Evolutionary conservation across 1,140 invertebrate genomes (phyloP).

Genomic region (Luehdorfia chinensis): DNA sequence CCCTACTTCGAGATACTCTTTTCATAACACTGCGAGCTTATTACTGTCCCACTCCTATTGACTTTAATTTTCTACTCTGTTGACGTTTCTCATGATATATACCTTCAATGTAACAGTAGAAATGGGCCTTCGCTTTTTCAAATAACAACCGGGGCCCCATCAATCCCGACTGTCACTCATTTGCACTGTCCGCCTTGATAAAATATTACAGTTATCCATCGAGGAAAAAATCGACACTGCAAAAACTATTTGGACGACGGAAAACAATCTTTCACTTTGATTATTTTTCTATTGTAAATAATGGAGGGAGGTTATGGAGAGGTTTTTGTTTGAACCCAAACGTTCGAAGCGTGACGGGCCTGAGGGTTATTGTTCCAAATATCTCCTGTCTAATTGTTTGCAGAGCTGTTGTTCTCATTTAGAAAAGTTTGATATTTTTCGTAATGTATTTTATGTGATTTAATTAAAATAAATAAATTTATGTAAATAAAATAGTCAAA

Average conservation of each 20-base stretch:
- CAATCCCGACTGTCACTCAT: slow-evolving; percentile 68
- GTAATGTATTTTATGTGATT: too few relatives aligned
- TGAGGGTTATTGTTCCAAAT: slow-evolving; percentile 23
- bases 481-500: too few relatives aligned
- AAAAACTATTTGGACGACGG: slow-evolving; percentile 61
- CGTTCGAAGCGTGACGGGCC: slow-evolving; percentile 30
- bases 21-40: slow-evolving; percentile 46
- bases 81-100: slow-evolving; percentile 72
- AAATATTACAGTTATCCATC: slow-evolving; percentile 74
- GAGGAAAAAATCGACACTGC: slow-evolving; percentile 50
- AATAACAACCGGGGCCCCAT: slow-evolving; percentile 66
- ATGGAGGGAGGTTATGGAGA: slow-evolving; percentile 47
- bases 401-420: too few relatives aligned
- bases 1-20: slow-evolving; percentile 35
- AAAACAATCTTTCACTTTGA: slow-evolving; percentile 73
- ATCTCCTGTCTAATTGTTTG: slow-evolving; percentile 10
- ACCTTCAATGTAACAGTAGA: slow-evolving; percentile 50
- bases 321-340: slow-evolving; percentile 42
- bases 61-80: slow-evolving; percentile 72
- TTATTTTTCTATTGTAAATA: slow-evolving; percentile 75
- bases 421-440: too few relatives aligned
- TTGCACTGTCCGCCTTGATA: slow-evolving; percentile 53
- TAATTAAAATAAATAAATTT: too few relatives aligned
- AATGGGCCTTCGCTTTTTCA: slow-evolving; percentile 71
- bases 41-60: slow-evolving; percentile 54